Evolutionary conservation across 2,113 vertebrate genomes (phyloP).

Genomic region (Dermatemys mawii): DNA sequence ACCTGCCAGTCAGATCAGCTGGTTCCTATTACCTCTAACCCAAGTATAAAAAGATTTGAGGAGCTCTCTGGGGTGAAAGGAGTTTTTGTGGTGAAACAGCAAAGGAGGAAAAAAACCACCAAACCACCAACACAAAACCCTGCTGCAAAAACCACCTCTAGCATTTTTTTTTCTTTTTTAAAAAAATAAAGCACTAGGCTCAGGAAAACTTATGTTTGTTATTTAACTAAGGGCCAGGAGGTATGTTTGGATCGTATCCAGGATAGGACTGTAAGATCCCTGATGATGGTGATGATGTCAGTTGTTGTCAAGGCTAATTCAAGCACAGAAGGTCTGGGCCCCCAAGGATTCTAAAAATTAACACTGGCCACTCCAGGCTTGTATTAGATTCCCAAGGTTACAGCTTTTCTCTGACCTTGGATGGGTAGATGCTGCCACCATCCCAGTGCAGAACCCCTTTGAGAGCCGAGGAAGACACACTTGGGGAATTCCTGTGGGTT

Average conservation of each 20-base stretch:
- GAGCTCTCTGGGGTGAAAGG: not conserved
- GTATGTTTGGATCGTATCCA: not conserved
- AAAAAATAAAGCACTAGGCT: not conserved
- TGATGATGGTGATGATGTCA: not conserved
- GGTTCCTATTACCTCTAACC: not conserved
- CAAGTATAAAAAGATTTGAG: not conserved
- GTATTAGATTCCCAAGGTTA: no score
- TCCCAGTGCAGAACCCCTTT: no score
- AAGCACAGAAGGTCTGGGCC: no score
- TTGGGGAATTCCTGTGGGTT: no score
- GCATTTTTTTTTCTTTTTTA: no score
- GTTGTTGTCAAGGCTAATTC: no score
- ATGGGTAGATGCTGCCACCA: no score
- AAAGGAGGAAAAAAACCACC: not conserved
- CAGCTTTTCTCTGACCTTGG: no score
- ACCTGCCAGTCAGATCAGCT: not conserved
- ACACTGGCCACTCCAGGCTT: no score
- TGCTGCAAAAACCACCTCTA: no score
- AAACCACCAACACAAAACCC: not conserved
- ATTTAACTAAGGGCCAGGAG: slow-evolving; percentile 1
- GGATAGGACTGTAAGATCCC: not conserved
- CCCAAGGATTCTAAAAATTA: no score
- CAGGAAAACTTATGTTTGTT: not conserved
- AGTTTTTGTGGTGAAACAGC: not conserved
- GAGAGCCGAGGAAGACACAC: no score